Evolutionary conservation across 1,140 invertebrate genomes (phyloP).

Genomic region (Palaemon carinicauda): DNA sequence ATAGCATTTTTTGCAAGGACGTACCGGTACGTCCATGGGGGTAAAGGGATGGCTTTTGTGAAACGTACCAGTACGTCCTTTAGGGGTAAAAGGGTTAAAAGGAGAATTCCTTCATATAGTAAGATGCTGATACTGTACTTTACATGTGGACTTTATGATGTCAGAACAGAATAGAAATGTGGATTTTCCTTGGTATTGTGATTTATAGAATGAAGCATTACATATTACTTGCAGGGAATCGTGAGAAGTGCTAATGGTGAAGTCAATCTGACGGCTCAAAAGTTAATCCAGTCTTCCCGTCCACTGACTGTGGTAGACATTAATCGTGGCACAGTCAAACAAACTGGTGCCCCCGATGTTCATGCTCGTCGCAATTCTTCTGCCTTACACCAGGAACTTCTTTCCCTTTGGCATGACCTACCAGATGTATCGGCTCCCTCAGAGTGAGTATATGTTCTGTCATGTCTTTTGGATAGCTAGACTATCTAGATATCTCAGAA

Average conservation of each 20-base stretch:
- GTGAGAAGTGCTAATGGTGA: constrained; percentile 38
- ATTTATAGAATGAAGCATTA: too few relatives aligned
- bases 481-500: too few relatives aligned
- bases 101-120: too few relatives aligned
- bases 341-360: constrained; percentile 32
- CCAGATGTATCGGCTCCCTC: constrained; percentile 36
- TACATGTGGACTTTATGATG: too few relatives aligned
- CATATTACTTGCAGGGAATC: constrained; percentile 38
- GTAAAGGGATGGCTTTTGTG: too few relatives aligned
- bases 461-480: too few relatives aligned
- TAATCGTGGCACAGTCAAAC: constrained; percentile 29
- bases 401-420: constrained; percentile 46
- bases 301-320: constrained; percentile 47
- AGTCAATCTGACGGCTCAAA: constrained; percentile 43
- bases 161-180: too few relatives aligned
- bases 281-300: constrained; percentile 40
- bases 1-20: too few relatives aligned
- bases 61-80: too few relatives aligned
- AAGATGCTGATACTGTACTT: too few relatives aligned
- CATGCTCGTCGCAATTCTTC: constrained; percentile 38
- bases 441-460: constrained; percentile 19
- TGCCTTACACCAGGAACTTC: constrained; percentile 35
- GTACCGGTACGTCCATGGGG: too few relatives aligned
- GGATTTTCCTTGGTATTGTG: background rate
- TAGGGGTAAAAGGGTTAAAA: too few relatives aligned